Percentiles rank a stretch among this genome's conserved stretches.
Conservation (phyloP, 2,888 invertebrate species). For the Reticulitermes lucifugus region DNA sequence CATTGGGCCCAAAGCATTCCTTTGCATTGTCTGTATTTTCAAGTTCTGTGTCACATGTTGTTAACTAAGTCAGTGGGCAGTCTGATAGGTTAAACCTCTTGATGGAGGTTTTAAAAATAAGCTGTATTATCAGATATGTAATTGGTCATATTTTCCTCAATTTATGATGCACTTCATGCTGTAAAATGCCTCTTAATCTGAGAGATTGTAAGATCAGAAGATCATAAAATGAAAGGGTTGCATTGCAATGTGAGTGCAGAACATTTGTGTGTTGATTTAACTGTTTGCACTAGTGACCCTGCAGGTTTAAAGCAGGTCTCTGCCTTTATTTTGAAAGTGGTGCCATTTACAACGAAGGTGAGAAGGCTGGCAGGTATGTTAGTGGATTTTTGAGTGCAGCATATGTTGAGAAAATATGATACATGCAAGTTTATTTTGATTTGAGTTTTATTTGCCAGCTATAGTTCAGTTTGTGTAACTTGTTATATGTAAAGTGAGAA, state of each 20-base stretch:
- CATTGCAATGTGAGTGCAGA: background rate
- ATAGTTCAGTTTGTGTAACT: too few relatives aligned
- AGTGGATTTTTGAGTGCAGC: background rate
- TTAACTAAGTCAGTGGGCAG: background rate
- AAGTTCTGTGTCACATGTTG: too few relatives aligned
- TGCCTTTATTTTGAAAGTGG: background rate
- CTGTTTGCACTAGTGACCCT: too few relatives aligned
- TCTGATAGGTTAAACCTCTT: background rate
- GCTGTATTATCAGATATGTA: background rate
- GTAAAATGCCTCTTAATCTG: background rate
- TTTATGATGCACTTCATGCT: background rate
- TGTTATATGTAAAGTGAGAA: too few relatives aligned
- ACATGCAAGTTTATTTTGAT: background rate
- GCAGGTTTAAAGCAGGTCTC: background rate
- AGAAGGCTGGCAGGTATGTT: background rate
- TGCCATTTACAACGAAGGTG: background rate
- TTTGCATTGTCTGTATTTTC: background rate
- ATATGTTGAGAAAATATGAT: background rate
- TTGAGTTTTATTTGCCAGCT: too few relatives aligned
- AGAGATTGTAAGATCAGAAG: background rate
- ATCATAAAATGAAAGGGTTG: background rate
- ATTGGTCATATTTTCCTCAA: background rate
- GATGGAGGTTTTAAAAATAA: background rate
- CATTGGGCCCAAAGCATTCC: background rate
- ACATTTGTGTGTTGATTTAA: too few relatives aligned